Evolutionary conservation across 2,888 invertebrate genomes (phyloP), one percentile per base, ranked within the genome.

Genomic region (Cheiracanthium punctorium): DNA sequence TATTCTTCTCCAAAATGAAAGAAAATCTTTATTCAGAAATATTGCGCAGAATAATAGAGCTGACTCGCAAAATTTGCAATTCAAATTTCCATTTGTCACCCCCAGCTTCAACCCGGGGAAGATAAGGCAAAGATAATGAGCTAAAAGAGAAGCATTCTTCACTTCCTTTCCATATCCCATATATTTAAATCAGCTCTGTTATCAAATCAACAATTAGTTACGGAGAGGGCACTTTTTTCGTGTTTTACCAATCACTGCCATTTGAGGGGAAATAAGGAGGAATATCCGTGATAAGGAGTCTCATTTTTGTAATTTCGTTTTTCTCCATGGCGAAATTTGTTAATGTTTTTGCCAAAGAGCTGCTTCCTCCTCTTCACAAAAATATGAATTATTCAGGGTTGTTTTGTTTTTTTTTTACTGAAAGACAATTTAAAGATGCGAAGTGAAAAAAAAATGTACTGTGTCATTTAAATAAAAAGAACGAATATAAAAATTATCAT

Each of bases 181-280:
- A 58, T 58, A 58, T 58, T 58, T 58, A 58, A 58, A 58, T 58
- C 58, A 58, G 58, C 58, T 58, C 24, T 24, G 58, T 58, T 58
- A 58, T 58, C 58, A 58, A 58, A 58, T 58, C 58, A 58, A 58
- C 58, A 58, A 58, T 58, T 58, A 58, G 58, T 58, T 58, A 58
- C 12, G 58, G 58, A 20, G 58, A 58, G 24, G 1, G 58, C 20
- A 1, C 4, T 58, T 24, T 58, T 58, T 24, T 24, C 58, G 14
- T 48, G 48, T 17, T 48, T n/a, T 48, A 5, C 5, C 58, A 58
- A 58, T 58, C 58, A 24, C 58, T 58, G 24, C 20, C 24, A 12
- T 58, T 24, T 5, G 20, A 58, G 58, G 48, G n/a, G 14, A 48
- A 48, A 48, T 48, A 58, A 58, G 24, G 58, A 58, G 58, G 24